Percentiles rank a stretch among this genome's conserved stretches.
Conservation (phyloP, 2,797 vertebrate genomes). For the Dipus sagitta region DNA sequence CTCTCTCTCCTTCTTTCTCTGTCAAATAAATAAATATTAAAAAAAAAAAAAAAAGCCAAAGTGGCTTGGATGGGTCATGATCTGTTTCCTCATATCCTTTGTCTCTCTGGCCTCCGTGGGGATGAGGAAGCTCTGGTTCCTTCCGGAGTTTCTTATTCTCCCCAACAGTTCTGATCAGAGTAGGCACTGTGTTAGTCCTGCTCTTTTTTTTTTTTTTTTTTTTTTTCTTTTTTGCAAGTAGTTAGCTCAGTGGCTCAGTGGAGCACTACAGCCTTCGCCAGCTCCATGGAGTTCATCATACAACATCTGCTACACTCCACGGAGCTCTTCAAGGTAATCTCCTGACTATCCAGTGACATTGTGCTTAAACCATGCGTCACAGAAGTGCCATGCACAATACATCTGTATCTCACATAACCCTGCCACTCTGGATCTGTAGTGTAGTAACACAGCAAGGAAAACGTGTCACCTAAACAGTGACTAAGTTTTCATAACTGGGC, state of each 20-base stretch:
- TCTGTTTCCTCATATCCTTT: slow-evolving; percentile 18
- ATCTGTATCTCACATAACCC: background rate
- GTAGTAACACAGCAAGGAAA: background rate
- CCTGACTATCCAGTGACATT: background rate
- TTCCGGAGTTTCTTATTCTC: background rate
- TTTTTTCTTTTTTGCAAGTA: background rate
- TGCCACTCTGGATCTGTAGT: background rate
- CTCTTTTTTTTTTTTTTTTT: background rate
- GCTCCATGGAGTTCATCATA: background rate
- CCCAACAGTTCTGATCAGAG: background rate
- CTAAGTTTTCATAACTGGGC: background rate
- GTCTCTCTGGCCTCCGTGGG: background rate
- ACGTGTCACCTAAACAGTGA: background rate
- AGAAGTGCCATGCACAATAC: background rate
- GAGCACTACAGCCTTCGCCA: background rate
- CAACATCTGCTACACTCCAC: background rate
- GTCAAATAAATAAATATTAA: too few relatives aligned
- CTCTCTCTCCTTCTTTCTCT: too few relatives aligned
- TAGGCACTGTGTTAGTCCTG: background rate
- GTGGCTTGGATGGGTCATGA: background rate
- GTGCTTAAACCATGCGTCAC: background rate
- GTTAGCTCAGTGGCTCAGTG: too few relatives aligned
- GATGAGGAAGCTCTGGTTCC: background rate
- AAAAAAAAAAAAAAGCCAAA: slow-evolving; percentile 66
- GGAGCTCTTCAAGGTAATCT: background rate